phyloP scores from a whole-genome alignment of 1,140 invertebrate genomes.

The Pseudomyrmex pallidus region DNA sequence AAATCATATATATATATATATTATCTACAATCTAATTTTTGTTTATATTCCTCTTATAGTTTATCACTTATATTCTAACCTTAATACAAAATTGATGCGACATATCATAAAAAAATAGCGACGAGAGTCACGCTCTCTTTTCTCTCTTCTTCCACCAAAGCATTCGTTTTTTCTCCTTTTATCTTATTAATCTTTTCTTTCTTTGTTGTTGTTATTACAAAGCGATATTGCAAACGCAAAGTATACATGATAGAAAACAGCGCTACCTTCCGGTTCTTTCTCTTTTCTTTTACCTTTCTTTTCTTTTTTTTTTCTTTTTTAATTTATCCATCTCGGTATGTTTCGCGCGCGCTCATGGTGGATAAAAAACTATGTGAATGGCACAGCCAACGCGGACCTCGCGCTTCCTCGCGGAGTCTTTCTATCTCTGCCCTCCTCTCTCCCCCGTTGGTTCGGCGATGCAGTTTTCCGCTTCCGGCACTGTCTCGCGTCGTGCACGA shows the following conservation, averaged over 20 bases:
- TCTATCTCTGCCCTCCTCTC: slow-evolving; percentile 49
- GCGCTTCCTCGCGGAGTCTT: slow-evolving; percentile 70
- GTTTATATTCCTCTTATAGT: slow-evolving; percentile 34
- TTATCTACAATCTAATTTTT: slow-evolving; percentile 60
- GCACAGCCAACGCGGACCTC: slow-evolving; percentile 83
- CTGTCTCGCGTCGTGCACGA: slow-evolving; percentile 36
- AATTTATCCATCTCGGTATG: slow-evolving; percentile 40
- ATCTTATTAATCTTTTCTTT: slow-evolving; percentile 1
- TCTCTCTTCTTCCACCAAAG: slow-evolving; percentile 3
- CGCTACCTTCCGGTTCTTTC: background rate
- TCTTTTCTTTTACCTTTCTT: slow-evolving; percentile 37
- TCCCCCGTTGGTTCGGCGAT: slow-evolving; percentile 57
- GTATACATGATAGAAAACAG: slow-evolving; percentile 26
- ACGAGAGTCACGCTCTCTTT: slow-evolving; percentile 48
- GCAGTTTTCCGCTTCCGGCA: slow-evolving; percentile 53
- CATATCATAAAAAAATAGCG: slow-evolving; percentile 61
- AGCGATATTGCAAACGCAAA: slow-evolving; percentile 45
- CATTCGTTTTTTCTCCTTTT: slow-evolving; percentile 1
- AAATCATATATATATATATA: slow-evolving; percentile 5
- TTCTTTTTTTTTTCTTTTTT: slow-evolving; percentile 6
- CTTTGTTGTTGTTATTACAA: slow-evolving; percentile 18
- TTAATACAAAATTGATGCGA: slow-evolving; percentile 63
- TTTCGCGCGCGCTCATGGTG: slow-evolving; percentile 66
- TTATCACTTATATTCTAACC: slow-evolving; percentile 36
- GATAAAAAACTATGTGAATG: slow-evolving; percentile 82